These are phyloP conservation scores for Protophormia terraenovae DNA, from an alignment of 2,888 invertebrate genomes.

Conservation along the genomic window DNA sequence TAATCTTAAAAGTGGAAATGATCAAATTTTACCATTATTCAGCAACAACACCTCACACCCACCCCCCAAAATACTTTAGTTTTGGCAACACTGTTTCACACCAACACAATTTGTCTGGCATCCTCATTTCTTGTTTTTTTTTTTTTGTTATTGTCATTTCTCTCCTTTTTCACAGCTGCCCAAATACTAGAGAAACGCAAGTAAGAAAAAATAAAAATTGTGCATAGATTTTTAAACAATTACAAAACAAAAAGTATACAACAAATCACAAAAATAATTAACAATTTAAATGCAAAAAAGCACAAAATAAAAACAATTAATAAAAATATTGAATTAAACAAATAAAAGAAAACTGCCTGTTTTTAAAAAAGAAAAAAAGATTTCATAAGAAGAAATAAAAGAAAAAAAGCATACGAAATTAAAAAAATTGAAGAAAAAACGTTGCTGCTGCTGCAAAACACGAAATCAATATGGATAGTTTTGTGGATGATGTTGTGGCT, in stretches of 20 bases:
- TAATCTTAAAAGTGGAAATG: too few species aligned
- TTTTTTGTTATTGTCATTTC: constrained; percentile 41
- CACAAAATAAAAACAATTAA: constrained; percentile 25
- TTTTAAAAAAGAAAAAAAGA: constrained; percentile 12
- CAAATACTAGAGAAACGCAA: constrained; percentile 37
- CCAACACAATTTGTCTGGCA: constrained; percentile 25
- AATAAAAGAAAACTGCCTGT: constrained; percentile 9
- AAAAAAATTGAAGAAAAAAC: not conserved
- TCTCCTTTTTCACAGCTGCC: constrained; percentile 55
- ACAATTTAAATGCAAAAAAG: constrained; percentile 48
- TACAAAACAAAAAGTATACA: not conserved
- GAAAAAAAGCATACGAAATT: not conserved
- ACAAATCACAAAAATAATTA: not conserved
- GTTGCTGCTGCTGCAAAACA: constrained; percentile 22
- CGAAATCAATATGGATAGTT: constrained; percentile 75
- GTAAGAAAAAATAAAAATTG: constrained; percentile 5
- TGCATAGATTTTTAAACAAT: constrained; percentile 9
- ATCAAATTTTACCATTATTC: too few species aligned
- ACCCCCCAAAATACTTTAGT: not conserved
- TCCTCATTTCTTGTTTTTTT: not conserved
- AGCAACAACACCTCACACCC: not conserved
- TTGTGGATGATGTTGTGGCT: constrained; percentile 77
- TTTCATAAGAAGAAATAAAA: not conserved
- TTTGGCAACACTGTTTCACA: constrained; percentile 16
- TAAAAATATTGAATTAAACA: constrained; percentile 3